Conservation (phyloP, 2,113 vertebrate species). For the Crotalus viridis region DNA sequence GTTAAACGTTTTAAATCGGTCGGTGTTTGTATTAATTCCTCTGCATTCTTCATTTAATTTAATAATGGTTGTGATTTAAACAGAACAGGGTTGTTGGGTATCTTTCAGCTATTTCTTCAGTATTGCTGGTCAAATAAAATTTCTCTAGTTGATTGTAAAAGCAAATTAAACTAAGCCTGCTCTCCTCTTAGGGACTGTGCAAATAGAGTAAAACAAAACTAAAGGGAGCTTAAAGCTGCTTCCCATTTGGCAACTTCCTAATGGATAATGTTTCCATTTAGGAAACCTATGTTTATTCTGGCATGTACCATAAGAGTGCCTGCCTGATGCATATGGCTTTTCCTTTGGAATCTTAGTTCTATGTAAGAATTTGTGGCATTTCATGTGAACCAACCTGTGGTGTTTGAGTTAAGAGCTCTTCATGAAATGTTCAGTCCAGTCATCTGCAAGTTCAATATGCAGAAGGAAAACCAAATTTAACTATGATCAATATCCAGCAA, state of each 20-base stretch:
- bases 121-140: not conserved
- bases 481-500: not conserved
- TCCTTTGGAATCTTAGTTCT: not conserved
- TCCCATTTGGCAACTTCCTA: not conserved
- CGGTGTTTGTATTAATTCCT: constrained; percentile 18
- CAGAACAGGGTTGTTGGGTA: not conserved
- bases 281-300: not conserved
- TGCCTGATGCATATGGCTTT: not conserved
- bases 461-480: not conserved
- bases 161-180: not conserved
- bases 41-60: not conserved
- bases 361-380: not conserved
- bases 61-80: not conserved
- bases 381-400: not conserved
- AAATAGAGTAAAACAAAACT: not conserved
- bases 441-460: not conserved
- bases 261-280: not conserved
- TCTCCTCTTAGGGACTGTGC: not conserved
- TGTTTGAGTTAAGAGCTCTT: not conserved
- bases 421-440: not conserved
- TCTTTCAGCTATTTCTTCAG: not conserved
- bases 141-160: not conserved
- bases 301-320: not conserved
- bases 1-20: not conserved
- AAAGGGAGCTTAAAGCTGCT: not conserved